These are phyloP conservation scores for Thalassoma bifasciatum DNA, from an alignment of 2,113 vertebrate genomes.

Conservation along the genomic window DNA sequence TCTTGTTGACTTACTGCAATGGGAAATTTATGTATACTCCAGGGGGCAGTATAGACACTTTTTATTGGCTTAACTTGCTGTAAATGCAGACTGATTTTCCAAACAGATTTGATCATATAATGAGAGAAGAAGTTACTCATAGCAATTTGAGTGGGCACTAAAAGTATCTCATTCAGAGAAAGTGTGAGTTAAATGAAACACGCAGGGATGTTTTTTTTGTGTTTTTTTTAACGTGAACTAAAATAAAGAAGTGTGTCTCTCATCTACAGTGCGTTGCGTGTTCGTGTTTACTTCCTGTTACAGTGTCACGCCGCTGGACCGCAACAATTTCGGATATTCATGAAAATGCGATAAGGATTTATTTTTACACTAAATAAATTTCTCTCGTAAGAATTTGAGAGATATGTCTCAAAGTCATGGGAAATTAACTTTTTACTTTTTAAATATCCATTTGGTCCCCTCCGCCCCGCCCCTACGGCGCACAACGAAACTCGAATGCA, in stretches of 20 bases:
- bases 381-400: no score
- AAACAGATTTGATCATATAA: not conserved
- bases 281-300: not conserved
- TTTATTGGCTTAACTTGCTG: not conserved
- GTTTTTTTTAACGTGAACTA: not conserved
- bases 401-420: no score
- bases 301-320: not conserved
- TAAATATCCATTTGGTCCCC: not conserved
- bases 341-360: not conserved
- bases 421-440: not conserved
- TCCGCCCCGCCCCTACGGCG: not conserved
- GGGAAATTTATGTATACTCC: slow-evolving; percentile 16
- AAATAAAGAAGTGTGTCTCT: not conserved
- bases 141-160: no score
- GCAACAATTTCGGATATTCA: not conserved
- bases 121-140: not conserved
- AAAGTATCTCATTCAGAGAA: not conserved
- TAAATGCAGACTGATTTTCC: not conserved
- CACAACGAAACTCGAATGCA: not conserved
- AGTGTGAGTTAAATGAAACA: not conserved
- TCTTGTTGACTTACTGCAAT: not conserved
- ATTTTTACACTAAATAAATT: no score
- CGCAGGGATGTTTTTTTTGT: no score
- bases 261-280: not conserved
- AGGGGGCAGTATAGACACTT: slow-evolving; percentile 63